Evolutionary conservation across 2,113 vertebrate genomes (phyloP).

Genomic region (Hemiscyllium ocellatum): DNA sequence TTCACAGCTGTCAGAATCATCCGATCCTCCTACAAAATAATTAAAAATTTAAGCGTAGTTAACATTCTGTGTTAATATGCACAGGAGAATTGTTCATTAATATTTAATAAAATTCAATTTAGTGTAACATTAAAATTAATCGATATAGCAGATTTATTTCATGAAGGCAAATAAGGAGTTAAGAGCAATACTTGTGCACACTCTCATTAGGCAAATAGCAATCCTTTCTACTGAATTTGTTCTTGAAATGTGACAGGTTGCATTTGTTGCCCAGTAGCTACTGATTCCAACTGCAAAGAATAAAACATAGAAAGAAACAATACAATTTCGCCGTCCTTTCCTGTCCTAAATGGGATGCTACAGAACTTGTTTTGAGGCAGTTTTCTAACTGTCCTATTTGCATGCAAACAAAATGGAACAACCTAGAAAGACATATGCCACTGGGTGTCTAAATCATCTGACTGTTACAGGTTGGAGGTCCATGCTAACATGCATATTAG

Average conservation of each 20-base stretch:
- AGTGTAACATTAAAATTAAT: neutral
- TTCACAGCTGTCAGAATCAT: constrained; percentile 68
- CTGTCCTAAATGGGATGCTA: neutral
- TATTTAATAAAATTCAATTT: neutral
- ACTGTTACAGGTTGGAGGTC: neutral
- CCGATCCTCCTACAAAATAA: constrained; percentile 55
- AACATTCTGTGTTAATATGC: constrained; percentile 1
- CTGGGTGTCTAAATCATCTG: neutral
- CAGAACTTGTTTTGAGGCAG: neutral
- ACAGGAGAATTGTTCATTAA: constrained; percentile 14
- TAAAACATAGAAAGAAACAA: neutral
- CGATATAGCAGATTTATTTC: neutral
- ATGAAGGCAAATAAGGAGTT: neutral
- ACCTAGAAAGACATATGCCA: neutral
- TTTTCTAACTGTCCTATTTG: neutral
- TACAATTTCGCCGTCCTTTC: neutral
- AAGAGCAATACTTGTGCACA: neutral
- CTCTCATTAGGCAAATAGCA: neutral
- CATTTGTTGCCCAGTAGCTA: neutral
- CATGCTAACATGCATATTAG: neutral
- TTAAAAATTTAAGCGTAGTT: constrained; percentile 38
- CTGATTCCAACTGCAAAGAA: neutral
- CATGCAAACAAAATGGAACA: neutral
- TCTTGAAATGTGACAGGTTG: neutral
- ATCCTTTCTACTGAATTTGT: neutral